Evolutionary conservation across 1,140 invertebrate species (phyloP), one percentile per base, ranked within the genome.

Genomic region (Ceratina australensis): DNA sequence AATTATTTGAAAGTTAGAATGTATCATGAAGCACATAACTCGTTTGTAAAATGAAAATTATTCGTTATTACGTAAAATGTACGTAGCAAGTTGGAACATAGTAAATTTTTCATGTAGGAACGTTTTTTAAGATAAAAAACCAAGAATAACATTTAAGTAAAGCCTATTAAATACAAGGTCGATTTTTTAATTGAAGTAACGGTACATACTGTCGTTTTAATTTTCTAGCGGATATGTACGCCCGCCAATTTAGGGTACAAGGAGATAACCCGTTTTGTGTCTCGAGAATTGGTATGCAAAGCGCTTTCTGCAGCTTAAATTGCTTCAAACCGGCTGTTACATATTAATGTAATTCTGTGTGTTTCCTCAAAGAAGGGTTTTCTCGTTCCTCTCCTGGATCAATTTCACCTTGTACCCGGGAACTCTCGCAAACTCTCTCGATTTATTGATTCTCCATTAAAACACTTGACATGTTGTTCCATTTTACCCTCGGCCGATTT

Each of bases 331-430:
- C 67, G 26, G 74, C 74, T 77, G 57, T 71, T 77, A 49, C 74
- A 77, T 77, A 77, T 77, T 77, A 77, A 77, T 77, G 74, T 16
- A 42, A 71, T 71, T 61, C 74, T 52, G 74, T 61, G 66, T 71
- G 57, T 77, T 71, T 63, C 74, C 74, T 77, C 74, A 71, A 77
- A 77, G 74, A 77, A 77, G 68, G 56, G 57, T 57, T 60, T 61
- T 56, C 59, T 42, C 33, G 33, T 42, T 42, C 33, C 33, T 42
- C 33, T 42, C 66, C 49, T 28, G 67, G 74, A 77, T 77, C 74
- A 71, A 54, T 69, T 69, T 20, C 74, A 42, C 49, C 67, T 63
- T 67, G 57, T 71, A 15, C 67, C 3, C n/a, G 57, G 57, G 61
- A 77, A 42, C 71, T 77, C 33, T 42, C 33, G 33, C 67, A 63